Evolutionary conservation across 2,888 invertebrate species (phyloP).

Genomic region (Dryomyza anilis): DNA sequence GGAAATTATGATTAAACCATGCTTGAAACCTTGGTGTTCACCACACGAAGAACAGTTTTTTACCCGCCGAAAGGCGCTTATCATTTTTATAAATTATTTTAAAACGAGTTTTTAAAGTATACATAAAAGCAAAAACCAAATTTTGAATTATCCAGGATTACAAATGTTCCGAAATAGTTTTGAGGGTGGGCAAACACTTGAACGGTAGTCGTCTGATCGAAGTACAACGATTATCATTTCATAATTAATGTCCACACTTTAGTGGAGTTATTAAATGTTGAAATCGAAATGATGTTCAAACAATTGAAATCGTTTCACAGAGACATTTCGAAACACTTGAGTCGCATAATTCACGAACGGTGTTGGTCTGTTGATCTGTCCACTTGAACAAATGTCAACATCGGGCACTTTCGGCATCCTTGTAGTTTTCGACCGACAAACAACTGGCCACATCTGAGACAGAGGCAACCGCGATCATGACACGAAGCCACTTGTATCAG

Average conservation of each 20-base stretch:
- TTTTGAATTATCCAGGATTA: background rate
- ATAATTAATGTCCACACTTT: conserved; percentile 5
- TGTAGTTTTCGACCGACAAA: background rate
- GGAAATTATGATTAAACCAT: too few species aligned
- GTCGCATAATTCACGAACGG: background rate
- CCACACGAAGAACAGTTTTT: too few species aligned
- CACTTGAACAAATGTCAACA: conserved; percentile 17
- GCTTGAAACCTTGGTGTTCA: too few species aligned
- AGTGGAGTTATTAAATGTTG: background rate
- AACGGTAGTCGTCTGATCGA: too few species aligned
- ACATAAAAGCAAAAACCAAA: background rate
- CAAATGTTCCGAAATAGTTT: too few species aligned
- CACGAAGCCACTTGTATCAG: too few species aligned
- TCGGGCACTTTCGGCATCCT: background rate
- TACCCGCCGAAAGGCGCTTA: too few species aligned
- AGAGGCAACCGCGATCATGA: too few species aligned
- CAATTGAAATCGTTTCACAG: background rate
- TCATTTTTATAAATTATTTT: too few species aligned
- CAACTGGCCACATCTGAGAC: too few species aligned
- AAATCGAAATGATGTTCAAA: background rate
- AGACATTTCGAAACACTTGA: background rate
- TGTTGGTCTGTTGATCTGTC: too few species aligned
- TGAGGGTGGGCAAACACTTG: too few species aligned
- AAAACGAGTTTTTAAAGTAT: background rate
- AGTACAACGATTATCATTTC: background rate